Conservation (phyloP, 2,888 invertebrate genomes). For the Eledone cirrhosa region DNA sequence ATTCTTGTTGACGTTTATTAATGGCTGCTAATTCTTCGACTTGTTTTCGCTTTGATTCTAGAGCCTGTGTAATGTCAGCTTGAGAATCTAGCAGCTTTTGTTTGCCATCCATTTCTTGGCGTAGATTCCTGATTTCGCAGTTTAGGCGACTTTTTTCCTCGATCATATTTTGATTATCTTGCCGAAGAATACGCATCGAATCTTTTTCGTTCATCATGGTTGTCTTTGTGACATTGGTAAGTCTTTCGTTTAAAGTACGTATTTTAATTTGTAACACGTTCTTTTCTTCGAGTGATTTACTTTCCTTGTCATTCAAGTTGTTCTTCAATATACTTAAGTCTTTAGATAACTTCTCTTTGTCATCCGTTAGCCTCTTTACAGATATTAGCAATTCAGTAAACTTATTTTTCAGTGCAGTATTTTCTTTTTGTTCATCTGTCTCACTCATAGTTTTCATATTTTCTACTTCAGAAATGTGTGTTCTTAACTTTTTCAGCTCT, state of each 20-base stretch:
- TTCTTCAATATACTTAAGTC: conserved; percentile 53
- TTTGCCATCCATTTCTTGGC: not conserved
- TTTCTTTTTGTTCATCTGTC: conserved; percentile 50
- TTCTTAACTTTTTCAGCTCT: conserved; percentile 48
- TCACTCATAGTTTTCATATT: conserved; percentile 47
- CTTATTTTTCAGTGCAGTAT: conserved; percentile 41
- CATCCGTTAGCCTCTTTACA: conserved; percentile 55
- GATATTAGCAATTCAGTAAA: conserved; percentile 47
- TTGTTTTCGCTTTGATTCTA: conserved; percentile 35
- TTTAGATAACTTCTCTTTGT: conserved; percentile 55
- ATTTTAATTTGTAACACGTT: conserved; percentile 50
- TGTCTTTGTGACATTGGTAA: conserved; percentile 32
- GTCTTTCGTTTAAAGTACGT: conserved; percentile 41
- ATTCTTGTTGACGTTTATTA: conserved; percentile 38
- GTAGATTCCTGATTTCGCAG: conserved; percentile 9
- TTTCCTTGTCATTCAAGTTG: conserved; percentile 49
- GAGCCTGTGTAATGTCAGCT: not conserved
- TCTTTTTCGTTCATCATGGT: conserved; percentile 39
- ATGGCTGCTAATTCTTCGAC: conserved; percentile 36
- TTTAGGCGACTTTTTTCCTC: conserved; percentile 20
- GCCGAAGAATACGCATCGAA: conserved; percentile 15
- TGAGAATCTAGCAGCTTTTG: conserved; percentile 11
- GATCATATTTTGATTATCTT: conserved; percentile 25
- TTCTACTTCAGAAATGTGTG: conserved; percentile 49
- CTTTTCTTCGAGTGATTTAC: conserved; percentile 47